Base-by-base conservation (phyloP, 1,140 invertebrate species). In the Proales similis region DNA sequence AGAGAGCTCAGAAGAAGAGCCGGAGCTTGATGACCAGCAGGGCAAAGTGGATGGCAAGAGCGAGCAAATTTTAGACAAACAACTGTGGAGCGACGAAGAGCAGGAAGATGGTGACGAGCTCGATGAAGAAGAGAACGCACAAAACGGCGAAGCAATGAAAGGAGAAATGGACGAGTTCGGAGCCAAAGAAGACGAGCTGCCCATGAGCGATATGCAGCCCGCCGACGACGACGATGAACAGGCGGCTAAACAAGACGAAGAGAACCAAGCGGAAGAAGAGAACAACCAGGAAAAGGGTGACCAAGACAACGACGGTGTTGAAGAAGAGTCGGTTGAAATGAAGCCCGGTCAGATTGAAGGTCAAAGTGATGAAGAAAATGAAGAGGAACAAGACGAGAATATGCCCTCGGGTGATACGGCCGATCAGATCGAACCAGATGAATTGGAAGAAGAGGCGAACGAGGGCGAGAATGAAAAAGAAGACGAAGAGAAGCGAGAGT, bases 21-120 rank as follows among this genome's bases (percentile, higher is more conserved):
- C 38, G 2, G 45, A 63, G 4, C 17, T 63, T 17, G 45, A 63
- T 12, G 46, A 63, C 39, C 45, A 63, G 42, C 39, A 48, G 19
- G 61, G 29, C 2, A 47, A 63, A 12, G 61, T 63, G 5, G 46
- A 63, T 27, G 42, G 42, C 6, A 14, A 39, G 12, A 33, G 24
- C 19, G 61, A 63, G 19, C n/a, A n/a, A n/a, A 43, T 47, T 26
- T 39, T 63, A 24, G 61, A 63, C 27, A 9, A 63, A n/a, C 39
- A 63, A n/a, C 22, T 48, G n/a, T 63, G 43, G 45, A 36, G 30
- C 29, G 14, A 63, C 14, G 45, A 46, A 19, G 43, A 62, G 14
- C 14, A 61, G 7, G 39, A 60, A 17, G 3, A 20, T 9, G 24
- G 47, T 22, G 17, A 47, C 7, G 43, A 63, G 3, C 11, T 29